A percentile compares a stretch with the other conserved stretches of the same genome.
phyloP scores from a whole-genome alignment of 2,888 invertebrate genomes.

The Tromatobia lineatoria region DNA sequence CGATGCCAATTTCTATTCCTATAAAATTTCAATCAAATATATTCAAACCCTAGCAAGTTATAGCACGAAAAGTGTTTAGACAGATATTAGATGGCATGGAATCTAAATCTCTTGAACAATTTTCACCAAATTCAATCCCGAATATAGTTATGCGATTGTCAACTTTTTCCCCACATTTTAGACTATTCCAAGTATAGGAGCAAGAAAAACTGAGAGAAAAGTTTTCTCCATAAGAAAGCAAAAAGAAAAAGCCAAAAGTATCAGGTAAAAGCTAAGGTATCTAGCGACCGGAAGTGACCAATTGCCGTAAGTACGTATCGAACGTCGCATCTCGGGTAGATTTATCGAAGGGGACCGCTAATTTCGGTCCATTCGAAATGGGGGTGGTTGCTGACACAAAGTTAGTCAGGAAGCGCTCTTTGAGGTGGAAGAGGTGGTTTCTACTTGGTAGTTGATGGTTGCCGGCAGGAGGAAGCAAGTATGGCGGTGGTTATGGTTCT shows the following conservation, averaged over 20 bases:
- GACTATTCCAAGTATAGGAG: too few relatives aligned
- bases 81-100: too few relatives aligned
- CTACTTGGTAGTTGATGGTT: conserved; percentile 72
- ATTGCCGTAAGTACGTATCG: conserved; percentile 45
- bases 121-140: too few relatives aligned
- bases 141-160: too few relatives aligned
- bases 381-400: conserved; percentile 61
- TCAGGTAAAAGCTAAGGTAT: not conserved
- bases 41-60: too few relatives aligned
- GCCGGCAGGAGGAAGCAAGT: conserved; percentile 55
- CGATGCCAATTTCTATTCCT: too few relatives aligned
- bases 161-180: too few relatives aligned
- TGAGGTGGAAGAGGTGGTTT: conserved; percentile 72
- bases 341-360: conserved; percentile 38
- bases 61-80: too few relatives aligned
- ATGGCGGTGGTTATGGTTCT: conserved; percentile 64
- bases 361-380: conserved; percentile 62
- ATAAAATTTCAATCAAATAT: too few relatives aligned
- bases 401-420: conserved; percentile 69
- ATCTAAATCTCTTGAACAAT: too few relatives aligned
- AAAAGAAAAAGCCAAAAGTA: not conserved
- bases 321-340: conserved; percentile 8
- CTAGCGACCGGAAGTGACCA: conserved; percentile 38
- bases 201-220: too few relatives aligned
- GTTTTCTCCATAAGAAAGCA: not conserved